These are phyloP conservation scores for Macrotus californicus DNA, from an alignment of 2,113 vertebrate genomes.

Conservation along the genomic window DNA sequence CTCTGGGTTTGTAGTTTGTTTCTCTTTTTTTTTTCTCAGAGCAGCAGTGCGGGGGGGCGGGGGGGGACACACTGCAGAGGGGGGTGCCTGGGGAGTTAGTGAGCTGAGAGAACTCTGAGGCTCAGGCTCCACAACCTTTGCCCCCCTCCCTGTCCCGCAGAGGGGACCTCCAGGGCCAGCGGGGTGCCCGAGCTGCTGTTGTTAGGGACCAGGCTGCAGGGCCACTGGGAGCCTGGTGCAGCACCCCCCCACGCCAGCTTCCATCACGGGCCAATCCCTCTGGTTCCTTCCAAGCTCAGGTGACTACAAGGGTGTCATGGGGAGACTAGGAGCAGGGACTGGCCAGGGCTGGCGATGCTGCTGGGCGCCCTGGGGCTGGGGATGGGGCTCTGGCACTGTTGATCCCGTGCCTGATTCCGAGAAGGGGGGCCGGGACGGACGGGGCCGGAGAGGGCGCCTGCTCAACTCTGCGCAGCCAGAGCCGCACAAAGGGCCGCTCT, in stretches of 20 bases:
- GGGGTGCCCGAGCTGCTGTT: accelerated
- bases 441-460: neutral
- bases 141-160: neutral
- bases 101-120: neutral
- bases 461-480: constrained; percentile 29
- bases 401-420: neutral
- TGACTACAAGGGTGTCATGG: constrained; percentile 49
- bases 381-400: neutral
- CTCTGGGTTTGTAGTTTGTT: neutral
- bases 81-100: neutral
- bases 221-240: neutral
- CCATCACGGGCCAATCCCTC: neutral
- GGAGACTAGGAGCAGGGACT: neutral
- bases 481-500: constrained; percentile 63
- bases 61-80: neutral
- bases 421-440: neutral
- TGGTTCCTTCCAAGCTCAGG: constrained; percentile 29
- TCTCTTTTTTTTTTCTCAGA: neutral
- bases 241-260: neutral
- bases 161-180: neutral
- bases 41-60: neutral
- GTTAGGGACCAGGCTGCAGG: neutral
- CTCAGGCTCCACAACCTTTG: neutral
- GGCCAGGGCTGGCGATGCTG: neutral
- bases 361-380: neutral